Evolutionary conservation across 2,888 invertebrate genomes (phyloP), one percentile per base, ranked within the genome.

Genomic region (Lycocerus yunnanus): DNA sequence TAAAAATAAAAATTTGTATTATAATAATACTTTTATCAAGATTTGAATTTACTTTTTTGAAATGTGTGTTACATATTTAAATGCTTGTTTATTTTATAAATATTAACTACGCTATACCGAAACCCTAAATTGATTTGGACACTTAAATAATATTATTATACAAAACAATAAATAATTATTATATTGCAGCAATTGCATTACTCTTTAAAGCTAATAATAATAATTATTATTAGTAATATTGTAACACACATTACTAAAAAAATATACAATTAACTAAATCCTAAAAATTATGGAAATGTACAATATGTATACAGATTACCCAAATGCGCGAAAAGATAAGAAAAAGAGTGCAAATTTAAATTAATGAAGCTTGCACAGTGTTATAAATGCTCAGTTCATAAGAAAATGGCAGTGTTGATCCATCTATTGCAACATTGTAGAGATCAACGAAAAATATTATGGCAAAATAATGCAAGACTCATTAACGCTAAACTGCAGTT

Each of bases 391-490:
- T 78, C 75, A 78, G 79, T 80, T 78, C 70, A 73, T 74, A 69
- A 73, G 58, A 77, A 75, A 78, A 82, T 82, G 84, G 84, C 84
- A 84, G 84, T 84, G 83, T 82, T 82, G 78, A 81, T 76, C 74
- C 81, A 82, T 82, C 76, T 82, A 83, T 83, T 83, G 83, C 83
- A 81, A 77, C 79, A 77, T 70, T 76, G 18, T 58, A 73, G 80
- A 81, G 80, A 83, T 82, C 81, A 80, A 82, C 80, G 68, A 60
- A 69, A 59, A 65, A 18, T 27, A 65, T 77, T n/a, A 74, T 76
- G 75, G 76, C 75, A 72, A 68, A 68, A 70, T 43, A 71, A 74
- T 76, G 73, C 76, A 78, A 72, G 75, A 74, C 78, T 80, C 80
- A 80, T 81, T 77, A 79, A 80, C 15, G 11, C 58, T 71, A 71